Percentiles rank a stretch among this genome's conserved stretches.
Evolutionary conservation across 2,113 vertebrate species (phyloP).

Genomic region (Microcebus tavaratra): DNA sequence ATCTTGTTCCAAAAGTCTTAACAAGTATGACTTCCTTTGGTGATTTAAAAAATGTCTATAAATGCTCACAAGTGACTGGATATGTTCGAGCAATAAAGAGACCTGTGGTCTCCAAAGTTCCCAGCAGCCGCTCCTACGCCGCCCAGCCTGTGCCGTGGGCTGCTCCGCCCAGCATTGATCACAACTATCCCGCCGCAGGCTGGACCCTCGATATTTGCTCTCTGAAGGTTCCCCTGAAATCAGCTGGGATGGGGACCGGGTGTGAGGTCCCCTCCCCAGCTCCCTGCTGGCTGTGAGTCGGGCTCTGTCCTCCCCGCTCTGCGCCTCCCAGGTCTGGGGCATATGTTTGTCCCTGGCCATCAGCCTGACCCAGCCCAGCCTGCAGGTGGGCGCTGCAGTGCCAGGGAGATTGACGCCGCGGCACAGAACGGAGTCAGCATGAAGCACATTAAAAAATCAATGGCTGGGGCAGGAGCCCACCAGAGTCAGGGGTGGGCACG

Average conservation of each 20-base stretch:
- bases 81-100: not conserved
- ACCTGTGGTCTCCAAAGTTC: not conserved
- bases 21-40: not conserved
- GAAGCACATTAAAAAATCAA: slow-evolving; percentile 35
- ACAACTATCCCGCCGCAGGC: too few species aligned
- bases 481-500: accelerated
- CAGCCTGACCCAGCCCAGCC: not conserved
- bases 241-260: not conserved
- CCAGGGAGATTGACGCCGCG: not conserved
- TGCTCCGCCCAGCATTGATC: not conserved
- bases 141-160: not conserved
- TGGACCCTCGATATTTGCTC: not conserved
- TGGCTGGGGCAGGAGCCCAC: not conserved
- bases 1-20: not conserved
- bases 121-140: not conserved
- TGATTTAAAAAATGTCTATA: not conserved
- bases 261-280: not conserved
- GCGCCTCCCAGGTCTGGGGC: not conserved
- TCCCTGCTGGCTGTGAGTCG: accelerated
- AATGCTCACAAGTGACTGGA: not conserved
- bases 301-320: not conserved
- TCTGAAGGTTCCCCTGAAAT: not conserved
- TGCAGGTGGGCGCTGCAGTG: not conserved
- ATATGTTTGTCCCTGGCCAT: slow-evolving; percentile 39
- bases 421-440: slow-evolving; percentile 19